Conservation (phyloP, 2,797 vertebrate species). For the Dipus sagitta region DNA sequence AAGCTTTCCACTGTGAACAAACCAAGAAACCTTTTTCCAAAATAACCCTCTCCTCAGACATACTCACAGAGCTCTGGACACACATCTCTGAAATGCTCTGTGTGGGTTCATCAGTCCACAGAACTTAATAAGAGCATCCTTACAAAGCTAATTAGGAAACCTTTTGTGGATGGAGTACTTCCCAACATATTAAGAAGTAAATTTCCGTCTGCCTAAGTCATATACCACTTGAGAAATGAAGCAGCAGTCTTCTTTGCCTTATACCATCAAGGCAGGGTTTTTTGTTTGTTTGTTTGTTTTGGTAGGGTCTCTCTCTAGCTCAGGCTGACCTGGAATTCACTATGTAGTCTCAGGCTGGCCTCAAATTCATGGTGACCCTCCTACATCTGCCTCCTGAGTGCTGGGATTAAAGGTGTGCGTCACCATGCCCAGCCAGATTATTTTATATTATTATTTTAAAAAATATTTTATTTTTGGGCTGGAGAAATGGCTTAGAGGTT, state of each 20-base stretch:
- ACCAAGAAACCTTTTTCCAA: slow-evolving; percentile 56
- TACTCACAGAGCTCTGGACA: neutral
- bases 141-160: slow-evolving; percentile 50
- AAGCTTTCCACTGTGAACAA: slow-evolving; percentile 23
- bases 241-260: neutral
- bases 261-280: neutral
- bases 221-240: slow-evolving; percentile 31
- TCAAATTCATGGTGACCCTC: no score
- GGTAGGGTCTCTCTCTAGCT: no score
- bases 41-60: slow-evolving; percentile 6
- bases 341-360: no score
- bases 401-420: no score
- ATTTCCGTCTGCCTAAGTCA: slow-evolving; percentile 53
- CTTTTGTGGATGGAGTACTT: slow-evolving; percentile 35
- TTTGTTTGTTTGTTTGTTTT: no score
- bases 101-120: slow-evolving; percentile 4
- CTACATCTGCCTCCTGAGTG: no score
- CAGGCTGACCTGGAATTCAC: no score
- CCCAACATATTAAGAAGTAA: slow-evolving; percentile 38
- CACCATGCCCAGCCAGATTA: no score
- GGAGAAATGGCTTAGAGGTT: no score
- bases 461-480: no score
- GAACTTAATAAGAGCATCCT: slow-evolving; percentile 16
- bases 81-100: slow-evolving; percentile 5
- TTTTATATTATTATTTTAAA: no score